Base-by-base conservation (phyloP, 1,140 invertebrate species). In the Aleiodes sp. region DNA sequence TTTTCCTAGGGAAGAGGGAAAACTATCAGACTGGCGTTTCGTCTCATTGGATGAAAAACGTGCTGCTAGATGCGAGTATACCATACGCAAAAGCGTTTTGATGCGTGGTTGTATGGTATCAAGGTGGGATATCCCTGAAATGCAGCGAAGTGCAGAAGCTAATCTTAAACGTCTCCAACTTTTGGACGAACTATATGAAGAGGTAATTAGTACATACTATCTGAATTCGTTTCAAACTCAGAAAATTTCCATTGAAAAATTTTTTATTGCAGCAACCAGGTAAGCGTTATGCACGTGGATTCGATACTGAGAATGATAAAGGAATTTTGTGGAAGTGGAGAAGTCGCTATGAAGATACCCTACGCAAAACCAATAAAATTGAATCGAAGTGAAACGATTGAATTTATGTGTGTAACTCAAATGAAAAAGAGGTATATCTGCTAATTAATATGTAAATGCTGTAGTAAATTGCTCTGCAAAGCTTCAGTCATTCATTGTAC, bases 11-110 rank as follows among this genome's bases (percentile, higher is more conserved):
- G 81, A 88, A 33, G 87, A 89, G 64, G 79, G 87, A 52, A 94
- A 94, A 80, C 84, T 93, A 82, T 81, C 86, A 60, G 94, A 96
- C 82, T 96, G 95, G 94, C 82, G 87, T n/a, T 85, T 91, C 4
- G 71, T 74, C 0, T 83, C 87, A 8, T 89, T 92, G 71, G 81
- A 87, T 72, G 88, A 90, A 31, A 93, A 89, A 89, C 86, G 85
- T 16, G 86, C 90, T 57, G 77, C 84, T 31, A 84, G 92, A 68
- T 83, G 80, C 76, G 84, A 86, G 8, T 94, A 88, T 79, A 88
- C 89, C 61, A 88, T 90, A 76, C 73, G 88, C 12, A 91, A 91
- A 78, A 56, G 82, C 31, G 70, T 83, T 14, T 75, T 93, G 10
- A 82, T 91, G 87, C 84, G 82, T 68, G 85, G 88, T 71, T 88